These are phyloP conservation scores for Bombus turneri DNA, from an alignment of 1,140 invertebrate species.

Conservation along the genomic window DNA sequence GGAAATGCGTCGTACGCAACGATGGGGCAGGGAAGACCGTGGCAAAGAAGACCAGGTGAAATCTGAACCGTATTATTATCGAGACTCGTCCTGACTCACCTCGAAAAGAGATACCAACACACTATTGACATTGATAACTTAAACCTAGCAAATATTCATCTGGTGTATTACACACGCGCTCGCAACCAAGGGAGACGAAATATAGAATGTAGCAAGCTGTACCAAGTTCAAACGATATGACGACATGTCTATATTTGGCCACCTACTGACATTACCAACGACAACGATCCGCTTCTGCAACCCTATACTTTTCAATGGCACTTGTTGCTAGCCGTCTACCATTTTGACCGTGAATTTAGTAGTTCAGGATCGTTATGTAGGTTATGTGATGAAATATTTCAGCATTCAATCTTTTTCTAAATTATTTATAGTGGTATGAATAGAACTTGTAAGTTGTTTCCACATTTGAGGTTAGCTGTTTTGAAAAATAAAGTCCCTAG, in stretches of 20 bases:
- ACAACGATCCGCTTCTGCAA: not conserved
- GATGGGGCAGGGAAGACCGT: slow-evolving; percentile 30
- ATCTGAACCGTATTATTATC: slow-evolving; percentile 65
- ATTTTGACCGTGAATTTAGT: not conserved
- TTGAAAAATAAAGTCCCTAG: not conserved
- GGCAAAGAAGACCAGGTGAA: slow-evolving; percentile 58
- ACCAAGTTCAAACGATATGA: slow-evolving; percentile 58
- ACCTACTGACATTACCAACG: not conserved
- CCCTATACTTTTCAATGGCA: not conserved
- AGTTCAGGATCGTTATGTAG: not conserved
- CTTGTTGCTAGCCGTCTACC: not conserved
- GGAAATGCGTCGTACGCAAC: slow-evolving; percentile 64
- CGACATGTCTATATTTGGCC: slow-evolving; percentile 62
- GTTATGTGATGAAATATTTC: not conserved
- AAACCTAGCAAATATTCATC: slow-evolving; percentile 47
- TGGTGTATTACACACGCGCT: not conserved
- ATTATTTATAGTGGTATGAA: not conserved
- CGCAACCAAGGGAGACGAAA: not conserved
- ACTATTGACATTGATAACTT: slow-evolving; percentile 63
- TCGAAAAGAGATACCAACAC: slow-evolving; percentile 43
- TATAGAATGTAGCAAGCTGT: slow-evolving; percentile 39
- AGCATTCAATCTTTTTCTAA: not conserved
- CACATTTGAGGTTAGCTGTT: not conserved
- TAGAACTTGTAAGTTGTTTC: too few relatives aligned
- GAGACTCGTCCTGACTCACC: slow-evolving; percentile 19